Percentiles rank a stretch among this genome's conserved stretches.
Evolutionary conservation across 2,888 invertebrate genomes (phyloP).

Genomic region (Ophonus ardosiacus): DNA sequence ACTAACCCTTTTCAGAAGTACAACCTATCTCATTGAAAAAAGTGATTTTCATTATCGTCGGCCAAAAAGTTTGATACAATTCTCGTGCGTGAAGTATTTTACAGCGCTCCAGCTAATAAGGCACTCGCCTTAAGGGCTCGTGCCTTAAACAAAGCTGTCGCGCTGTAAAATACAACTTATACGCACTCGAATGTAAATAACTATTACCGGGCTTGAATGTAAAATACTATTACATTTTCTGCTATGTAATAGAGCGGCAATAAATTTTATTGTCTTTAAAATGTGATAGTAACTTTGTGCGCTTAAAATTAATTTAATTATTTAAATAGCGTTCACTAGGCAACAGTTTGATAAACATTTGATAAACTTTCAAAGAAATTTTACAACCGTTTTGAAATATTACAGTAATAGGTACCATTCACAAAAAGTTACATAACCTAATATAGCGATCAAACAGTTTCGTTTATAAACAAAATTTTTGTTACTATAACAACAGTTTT

Average conservation of each 20-base stretch:
- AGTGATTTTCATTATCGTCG: too few species aligned
- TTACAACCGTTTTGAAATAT: not conserved
- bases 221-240: not conserved
- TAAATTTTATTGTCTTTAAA: not conserved
- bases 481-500: not conserved
- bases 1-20: too few species aligned
- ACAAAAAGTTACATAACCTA: not conserved
- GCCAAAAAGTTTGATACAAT: too few species aligned
- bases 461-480: not conserved
- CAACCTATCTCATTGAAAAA: too few species aligned
- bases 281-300: not conserved
- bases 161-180: too few species aligned
- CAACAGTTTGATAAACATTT: slow-evolving; percentile 19
- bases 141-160: too few species aligned
- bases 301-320: not conserved
- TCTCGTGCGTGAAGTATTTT: too few species aligned
- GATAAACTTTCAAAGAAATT: slow-evolving; percentile 29
- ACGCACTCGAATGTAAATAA: too few species aligned
- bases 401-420: not conserved
- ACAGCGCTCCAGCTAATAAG: too few species aligned
- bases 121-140: too few species aligned
- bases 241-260: not conserved
- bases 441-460: not conserved
- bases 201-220: too few species aligned
- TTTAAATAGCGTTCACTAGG: not conserved